Conservation (phyloP, 2,113 vertebrate species). For the Amazona guildingii region DNA sequence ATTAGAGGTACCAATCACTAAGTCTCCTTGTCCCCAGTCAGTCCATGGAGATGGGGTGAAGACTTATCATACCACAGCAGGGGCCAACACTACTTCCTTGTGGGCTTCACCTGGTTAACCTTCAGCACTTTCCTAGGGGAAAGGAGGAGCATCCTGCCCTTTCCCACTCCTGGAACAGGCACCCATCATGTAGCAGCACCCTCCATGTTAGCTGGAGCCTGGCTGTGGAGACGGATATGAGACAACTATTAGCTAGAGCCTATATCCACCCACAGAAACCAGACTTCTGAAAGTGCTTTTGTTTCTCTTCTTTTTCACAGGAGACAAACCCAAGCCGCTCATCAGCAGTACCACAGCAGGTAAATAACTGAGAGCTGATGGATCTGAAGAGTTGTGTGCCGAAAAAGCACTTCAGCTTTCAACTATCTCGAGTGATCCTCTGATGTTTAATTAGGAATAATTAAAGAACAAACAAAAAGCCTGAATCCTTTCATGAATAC, state of each 20-base stretch:
- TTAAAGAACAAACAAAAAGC: conserved; percentile 25
- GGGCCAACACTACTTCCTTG: rapidly evolving
- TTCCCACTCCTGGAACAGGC: not conserved
- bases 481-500: not conserved
- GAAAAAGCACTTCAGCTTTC: not conserved
- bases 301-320: not conserved
- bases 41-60: not conserved
- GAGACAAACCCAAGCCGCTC: not conserved
- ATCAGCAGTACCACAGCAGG: not conserved
- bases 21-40: not conserved
- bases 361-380: not conserved
- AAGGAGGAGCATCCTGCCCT: not conserved
- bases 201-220: not conserved
- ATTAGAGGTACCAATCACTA: not conserved
- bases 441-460: conserved; percentile 21
- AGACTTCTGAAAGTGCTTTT: not conserved
- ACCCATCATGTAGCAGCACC: rapidly evolving
- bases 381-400: not conserved
- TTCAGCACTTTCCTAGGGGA: not conserved
- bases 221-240: rapidly evolving
- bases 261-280: not conserved
- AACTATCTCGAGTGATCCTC: not conserved
- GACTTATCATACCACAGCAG: not conserved
- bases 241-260: not conserved
- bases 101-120: not conserved